Evolutionary conservation across 1,140 invertebrate species (phyloP).

Genomic region (Brachionus paranguensis): DNA sequence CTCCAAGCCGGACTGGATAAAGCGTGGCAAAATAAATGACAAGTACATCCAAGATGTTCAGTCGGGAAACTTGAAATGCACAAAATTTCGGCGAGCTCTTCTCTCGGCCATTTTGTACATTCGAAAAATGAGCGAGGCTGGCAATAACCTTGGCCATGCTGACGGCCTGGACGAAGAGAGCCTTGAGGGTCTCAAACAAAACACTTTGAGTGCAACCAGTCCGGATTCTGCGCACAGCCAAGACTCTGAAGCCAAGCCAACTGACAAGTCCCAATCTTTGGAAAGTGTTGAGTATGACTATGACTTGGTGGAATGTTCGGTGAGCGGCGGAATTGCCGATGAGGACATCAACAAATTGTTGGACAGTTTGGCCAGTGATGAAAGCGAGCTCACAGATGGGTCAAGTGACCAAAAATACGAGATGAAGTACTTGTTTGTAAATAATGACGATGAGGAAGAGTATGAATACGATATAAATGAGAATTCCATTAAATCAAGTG

Average conservation of each 20-base stretch:
- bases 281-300: not conserved
- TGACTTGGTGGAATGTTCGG: not conserved
- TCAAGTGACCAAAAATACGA: not conserved
- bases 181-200: not conserved
- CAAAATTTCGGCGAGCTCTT: constrained; percentile 20
- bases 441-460: constrained; percentile 6
- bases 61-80: constrained; percentile 25
- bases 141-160: too few relatives aligned
- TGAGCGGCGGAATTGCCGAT: not conserved
- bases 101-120: constrained; percentile 31
- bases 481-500: not conserved
- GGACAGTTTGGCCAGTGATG: constrained; percentile 1
- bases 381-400: not conserved
- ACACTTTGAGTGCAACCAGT: not conserved
- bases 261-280: not conserved
- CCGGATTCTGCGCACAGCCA: not conserved
- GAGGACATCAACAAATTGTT: not conserved
- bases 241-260: not conserved
- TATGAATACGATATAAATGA: constrained; percentile 2
- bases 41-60: constrained; percentile 38
- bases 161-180: not conserved
- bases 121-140: not conserved
- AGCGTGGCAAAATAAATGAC: constrained; percentile 37
- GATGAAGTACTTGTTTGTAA: constrained; percentile 25
- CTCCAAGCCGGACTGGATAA: constrained; percentile 37